Evolutionary conservation across 1,140 invertebrate genomes (phyloP).

Genomic region (Oedothorax gibbosus): DNA sequence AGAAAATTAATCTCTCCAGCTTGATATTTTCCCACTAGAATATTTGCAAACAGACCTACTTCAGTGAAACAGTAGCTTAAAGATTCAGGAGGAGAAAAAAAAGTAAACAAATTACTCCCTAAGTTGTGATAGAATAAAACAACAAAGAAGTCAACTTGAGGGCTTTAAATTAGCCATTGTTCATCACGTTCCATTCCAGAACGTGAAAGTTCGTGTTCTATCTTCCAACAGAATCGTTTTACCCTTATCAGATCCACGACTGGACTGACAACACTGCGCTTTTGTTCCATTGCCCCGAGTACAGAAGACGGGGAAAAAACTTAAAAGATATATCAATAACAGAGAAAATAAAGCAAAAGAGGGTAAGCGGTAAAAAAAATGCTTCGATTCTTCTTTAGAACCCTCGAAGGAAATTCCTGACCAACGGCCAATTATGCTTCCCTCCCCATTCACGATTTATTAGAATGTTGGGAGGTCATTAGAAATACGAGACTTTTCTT

Average conservation of each 20-base stretch:
- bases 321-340: constrained; percentile 49
- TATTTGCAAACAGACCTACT: no score
- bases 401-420: constrained; percentile 39
- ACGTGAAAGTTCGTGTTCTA: constrained; percentile 51
- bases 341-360: constrained; percentile 33
- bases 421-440: constrained; percentile 51
- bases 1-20: no score
- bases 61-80: no score
- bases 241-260: constrained; percentile 56
- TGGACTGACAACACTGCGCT: constrained; percentile 21
- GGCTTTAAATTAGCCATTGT: constrained; percentile 59
- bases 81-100: neutral
- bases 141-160: constrained; percentile 51
- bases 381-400: constrained; percentile 54
- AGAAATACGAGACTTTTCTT: constrained; percentile 15
- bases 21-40: no score
- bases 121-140: constrained; percentile 10
- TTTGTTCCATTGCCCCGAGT: constrained; percentile 32
- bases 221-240: constrained; percentile 38
- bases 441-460: constrained; percentile 19
- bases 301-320: neutral
- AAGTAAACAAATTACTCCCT: neutral
- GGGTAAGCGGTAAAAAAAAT: neutral
- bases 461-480: constrained; percentile 16
- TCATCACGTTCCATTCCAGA: constrained; percentile 25